Evolutionary conservation across 2,888 invertebrate genomes (phyloP).

Genomic region (Celastrina argiolus): DNA sequence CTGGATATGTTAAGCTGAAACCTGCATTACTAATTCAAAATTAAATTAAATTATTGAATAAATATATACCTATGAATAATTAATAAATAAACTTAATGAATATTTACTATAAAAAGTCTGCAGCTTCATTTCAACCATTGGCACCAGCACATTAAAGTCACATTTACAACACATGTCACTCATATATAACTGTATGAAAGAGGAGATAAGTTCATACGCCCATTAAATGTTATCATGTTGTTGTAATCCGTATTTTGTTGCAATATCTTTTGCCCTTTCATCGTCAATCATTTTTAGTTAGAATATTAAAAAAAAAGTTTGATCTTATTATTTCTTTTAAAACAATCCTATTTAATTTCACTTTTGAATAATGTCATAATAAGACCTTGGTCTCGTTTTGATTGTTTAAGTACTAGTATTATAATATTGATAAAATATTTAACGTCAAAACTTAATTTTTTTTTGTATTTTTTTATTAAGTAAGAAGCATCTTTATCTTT

Average conservation of each 20-base stretch:
- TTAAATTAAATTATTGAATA: not conserved
- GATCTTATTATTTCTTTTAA: not conserved
- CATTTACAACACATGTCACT: not conserved
- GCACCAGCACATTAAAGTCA: not conserved
- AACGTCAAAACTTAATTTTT: too few relatives aligned
- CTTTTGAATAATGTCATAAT: too few relatives aligned
- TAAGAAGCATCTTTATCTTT: too few relatives aligned
- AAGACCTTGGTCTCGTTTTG: too few relatives aligned
- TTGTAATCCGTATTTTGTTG: not conserved
- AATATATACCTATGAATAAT: not conserved
- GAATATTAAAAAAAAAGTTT: not conserved
- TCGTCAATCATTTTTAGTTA: not conserved
- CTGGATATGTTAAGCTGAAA: too few relatives aligned
- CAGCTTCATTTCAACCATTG: conserved; percentile 26
- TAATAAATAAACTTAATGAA: not conserved
- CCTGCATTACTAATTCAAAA: too few relatives aligned
- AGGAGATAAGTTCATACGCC: not conserved
- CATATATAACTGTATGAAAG: not conserved
- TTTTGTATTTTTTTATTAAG: too few relatives aligned
- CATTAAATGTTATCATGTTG: not conserved
- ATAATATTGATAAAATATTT: too few relatives aligned
- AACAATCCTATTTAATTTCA: too few relatives aligned
- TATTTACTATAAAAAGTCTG: conserved; percentile 18
- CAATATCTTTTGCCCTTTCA: not conserved
- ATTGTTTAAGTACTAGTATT: too few relatives aligned